Percentiles rank a stretch among this genome's conserved stretches.
Evolutionary conservation across 1,140 invertebrate genomes (phyloP).

Genomic region (Philaenus spumarius): DNA sequence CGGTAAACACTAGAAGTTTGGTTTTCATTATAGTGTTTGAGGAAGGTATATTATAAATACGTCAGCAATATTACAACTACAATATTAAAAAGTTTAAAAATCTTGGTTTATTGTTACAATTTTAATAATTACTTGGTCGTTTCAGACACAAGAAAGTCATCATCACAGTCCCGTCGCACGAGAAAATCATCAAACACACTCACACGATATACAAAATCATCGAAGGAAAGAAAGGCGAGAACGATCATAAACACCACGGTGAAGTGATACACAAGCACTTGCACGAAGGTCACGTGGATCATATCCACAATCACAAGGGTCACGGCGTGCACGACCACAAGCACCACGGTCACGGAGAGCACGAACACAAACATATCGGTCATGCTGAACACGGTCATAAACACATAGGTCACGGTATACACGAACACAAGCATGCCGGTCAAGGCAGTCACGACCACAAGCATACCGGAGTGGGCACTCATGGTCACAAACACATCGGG

Average conservation of each 20-base stretch:
- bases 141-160: conserved; percentile 43
- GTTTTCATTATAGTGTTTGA: too few species aligned
- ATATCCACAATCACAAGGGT: conserved; percentile 22
- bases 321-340: conserved; percentile 19
- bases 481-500: conserved; percentile 24
- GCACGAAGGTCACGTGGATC: conserved; percentile 19
- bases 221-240: conserved; percentile 22
- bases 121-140: too few species aligned
- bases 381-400: conserved; percentile 17
- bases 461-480: conserved; percentile 16
- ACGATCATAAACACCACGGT: conserved; percentile 26
- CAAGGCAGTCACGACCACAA: conserved; percentile 19
- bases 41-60: too few species aligned
- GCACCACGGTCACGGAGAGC: conserved; percentile 20
- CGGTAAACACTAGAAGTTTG: too few species aligned
- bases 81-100: too few species aligned
- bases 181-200: conserved; percentile 56
- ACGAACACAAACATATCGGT: conserved; percentile 19
- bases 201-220: conserved; percentile 56
- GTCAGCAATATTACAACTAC: too few species aligned
- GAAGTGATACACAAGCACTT: conserved; percentile 21
- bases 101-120: too few species aligned
- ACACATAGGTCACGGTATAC: conserved; percentile 15
- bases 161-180: conserved; percentile 52
- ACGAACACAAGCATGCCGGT: conserved; percentile 14